These are phyloP conservation scores for Alviniconcha strummeri DNA, from an alignment of 2,888 invertebrate genomes.

Conservation along the genomic window DNA sequence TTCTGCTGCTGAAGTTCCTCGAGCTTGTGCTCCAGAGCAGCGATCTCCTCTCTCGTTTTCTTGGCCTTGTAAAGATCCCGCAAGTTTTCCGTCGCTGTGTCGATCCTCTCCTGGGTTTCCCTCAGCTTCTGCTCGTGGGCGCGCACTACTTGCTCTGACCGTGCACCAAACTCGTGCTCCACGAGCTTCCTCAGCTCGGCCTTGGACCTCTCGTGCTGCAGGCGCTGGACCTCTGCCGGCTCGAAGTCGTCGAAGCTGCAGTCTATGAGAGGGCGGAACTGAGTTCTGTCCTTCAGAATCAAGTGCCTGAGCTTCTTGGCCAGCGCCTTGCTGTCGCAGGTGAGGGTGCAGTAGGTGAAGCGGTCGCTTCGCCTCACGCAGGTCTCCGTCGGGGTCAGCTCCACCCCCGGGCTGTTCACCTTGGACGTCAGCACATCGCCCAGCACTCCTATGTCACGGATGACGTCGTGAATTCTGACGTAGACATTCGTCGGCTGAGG, in stretches of 20 bases:
- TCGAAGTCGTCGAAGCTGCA: conserved; percentile 2
- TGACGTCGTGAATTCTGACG: conserved; percentile 9
- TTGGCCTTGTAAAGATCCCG: background rate
- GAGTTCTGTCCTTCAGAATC: background rate
- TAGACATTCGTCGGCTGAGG: background rate
- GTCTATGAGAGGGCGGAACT: background rate
- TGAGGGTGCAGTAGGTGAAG: background rate
- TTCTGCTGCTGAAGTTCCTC: conserved; percentile 52
- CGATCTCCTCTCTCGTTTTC: conserved; percentile 38
- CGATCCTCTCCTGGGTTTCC: background rate
- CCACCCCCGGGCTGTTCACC: background rate
- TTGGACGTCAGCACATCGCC: background rate
- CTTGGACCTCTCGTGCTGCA: background rate
- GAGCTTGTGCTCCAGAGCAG: conserved; percentile 49
- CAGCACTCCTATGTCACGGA: background rate
- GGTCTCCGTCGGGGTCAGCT: background rate
- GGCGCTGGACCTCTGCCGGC: background rate
- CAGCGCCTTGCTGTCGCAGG: conserved; percentile 1
- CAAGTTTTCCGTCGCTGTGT: background rate
- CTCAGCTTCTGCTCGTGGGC: background rate
- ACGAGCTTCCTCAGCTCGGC: background rate
- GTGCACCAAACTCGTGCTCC: background rate
- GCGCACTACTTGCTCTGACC: conserved; percentile 10
- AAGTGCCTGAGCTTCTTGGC: background rate
- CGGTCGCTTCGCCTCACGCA: background rate